phyloP scores from a whole-genome alignment of 1,140 invertebrate species.

The Leptopilina clavipes region DNA sequence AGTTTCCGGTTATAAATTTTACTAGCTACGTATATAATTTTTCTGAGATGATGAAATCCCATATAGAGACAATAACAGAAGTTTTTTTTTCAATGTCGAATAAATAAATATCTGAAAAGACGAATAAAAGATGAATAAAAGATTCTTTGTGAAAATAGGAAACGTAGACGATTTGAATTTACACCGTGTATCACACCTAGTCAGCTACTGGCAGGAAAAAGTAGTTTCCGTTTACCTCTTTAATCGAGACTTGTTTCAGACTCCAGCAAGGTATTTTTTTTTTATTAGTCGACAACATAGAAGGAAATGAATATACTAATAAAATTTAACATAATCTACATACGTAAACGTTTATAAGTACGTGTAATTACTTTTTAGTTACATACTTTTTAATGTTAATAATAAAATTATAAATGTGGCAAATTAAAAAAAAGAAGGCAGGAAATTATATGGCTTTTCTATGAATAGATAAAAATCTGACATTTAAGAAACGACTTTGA shows the following conservation, averaged over 20 bases:
- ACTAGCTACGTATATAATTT: not conserved
- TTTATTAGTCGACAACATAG: not conserved
- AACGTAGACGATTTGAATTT: not conserved
- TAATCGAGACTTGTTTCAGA: slow-evolving; percentile 23
- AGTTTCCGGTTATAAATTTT: slow-evolving; percentile 9
- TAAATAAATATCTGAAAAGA: slow-evolving; percentile 8
- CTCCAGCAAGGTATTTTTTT: not conserved
- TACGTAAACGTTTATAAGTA: not conserved
- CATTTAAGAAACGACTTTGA: too few species aligned
- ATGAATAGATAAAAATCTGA: too few species aligned
- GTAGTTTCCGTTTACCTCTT: slow-evolving; percentile 9
- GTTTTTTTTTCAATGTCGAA: not conserved
- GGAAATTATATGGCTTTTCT: too few species aligned
- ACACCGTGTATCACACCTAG: not conserved
- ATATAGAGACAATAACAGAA: not conserved
- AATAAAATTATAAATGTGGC: too few species aligned
- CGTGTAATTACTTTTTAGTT: not conserved
- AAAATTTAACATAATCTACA: slow-evolving; percentile 21
- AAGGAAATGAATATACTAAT: not conserved
- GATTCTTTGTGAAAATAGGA: not conserved
- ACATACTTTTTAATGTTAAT: too few species aligned
- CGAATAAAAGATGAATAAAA: not conserved
- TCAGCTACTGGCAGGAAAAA: slow-evolving; percentile 5
- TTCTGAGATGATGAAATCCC: not conserved
- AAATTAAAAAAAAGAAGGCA: too few species aligned